Conservation (phyloP, 2,888 invertebrate genomes). For the Rotaria macrura region DNA sequence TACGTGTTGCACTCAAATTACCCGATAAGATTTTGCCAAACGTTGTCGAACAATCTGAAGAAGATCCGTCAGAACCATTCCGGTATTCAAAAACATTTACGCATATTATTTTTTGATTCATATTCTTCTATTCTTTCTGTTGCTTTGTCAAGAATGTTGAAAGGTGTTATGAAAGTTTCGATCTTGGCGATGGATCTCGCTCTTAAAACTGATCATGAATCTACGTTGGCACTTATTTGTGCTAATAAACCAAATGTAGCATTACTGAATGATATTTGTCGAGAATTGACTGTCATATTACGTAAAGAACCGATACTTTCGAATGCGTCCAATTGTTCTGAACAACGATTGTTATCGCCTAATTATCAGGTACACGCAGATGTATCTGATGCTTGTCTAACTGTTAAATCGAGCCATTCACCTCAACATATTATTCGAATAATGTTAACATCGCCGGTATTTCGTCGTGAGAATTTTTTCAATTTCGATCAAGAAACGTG, state of each 20-base stretch:
- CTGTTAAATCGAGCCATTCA: not conserved
- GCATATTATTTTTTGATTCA: not conserved
- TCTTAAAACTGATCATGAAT: not conserved
- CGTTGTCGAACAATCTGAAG: not conserved
- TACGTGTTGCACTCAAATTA: not conserved
- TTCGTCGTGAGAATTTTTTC: constrained; percentile 21
- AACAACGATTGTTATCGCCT: not conserved
- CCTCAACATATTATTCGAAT: constrained; percentile 4
- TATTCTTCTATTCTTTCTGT: not conserved
- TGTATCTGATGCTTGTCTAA: not conserved
- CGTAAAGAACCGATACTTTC: not conserved
- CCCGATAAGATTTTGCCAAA: not conserved
- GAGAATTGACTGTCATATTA: not conserved
- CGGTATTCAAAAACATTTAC: not conserved
- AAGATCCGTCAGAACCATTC: not conserved
- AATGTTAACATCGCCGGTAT: constrained; percentile 28
- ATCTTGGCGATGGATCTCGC: not conserved
- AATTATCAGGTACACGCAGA: not conserved
- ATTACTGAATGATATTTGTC: not conserved
- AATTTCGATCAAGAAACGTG: not conserved
- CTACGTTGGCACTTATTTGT: not conserved
- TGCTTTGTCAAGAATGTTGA: not conserved
- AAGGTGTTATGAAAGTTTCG: constrained; percentile 15
- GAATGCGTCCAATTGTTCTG: too few species aligned
- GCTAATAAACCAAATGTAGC: not conserved